phyloP scores from a whole-genome alignment of 2,113 vertebrate genomes.

The Uria aalge region DNA sequence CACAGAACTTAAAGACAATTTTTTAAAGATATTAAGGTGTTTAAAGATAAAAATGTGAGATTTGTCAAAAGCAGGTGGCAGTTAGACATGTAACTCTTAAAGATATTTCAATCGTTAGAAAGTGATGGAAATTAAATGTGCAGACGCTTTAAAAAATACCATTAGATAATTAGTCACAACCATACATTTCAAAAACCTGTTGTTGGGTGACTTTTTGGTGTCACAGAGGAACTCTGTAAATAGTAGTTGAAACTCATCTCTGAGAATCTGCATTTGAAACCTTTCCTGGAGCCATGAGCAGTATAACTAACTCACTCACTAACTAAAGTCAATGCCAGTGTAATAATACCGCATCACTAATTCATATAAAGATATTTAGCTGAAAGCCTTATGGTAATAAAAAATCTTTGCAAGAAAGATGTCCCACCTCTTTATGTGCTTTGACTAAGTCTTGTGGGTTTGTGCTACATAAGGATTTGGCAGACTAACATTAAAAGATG shows the following conservation, averaged over 20 bases:
- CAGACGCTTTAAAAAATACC: not conserved
- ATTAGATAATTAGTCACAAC: not conserved
- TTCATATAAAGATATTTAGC: not conserved
- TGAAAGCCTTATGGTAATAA: not conserved
- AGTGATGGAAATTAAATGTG: not conserved
- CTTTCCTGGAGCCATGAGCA: not conserved
- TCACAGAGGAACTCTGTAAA: not conserved
- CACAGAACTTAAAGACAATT: not conserved
- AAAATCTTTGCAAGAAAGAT: not conserved
- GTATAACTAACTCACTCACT: not conserved
- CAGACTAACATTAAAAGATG: not conserved
- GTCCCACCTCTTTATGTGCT: not conserved
- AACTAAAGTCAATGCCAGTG: not conserved
- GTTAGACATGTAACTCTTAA: not conserved
- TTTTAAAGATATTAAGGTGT: not conserved
- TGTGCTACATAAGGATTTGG: not conserved
- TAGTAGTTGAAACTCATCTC: not conserved
- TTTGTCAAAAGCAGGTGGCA: not conserved
- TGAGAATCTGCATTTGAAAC: not conserved
- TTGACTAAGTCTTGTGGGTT: not conserved
- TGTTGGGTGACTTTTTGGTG: not conserved
- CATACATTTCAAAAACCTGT: not conserved
- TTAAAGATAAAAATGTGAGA: not conserved
- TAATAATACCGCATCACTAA: not conserved
- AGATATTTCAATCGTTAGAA: not conserved